Conservation (phyloP, 2,888 invertebrate species). For the Cyclophora punctaria region DNA sequence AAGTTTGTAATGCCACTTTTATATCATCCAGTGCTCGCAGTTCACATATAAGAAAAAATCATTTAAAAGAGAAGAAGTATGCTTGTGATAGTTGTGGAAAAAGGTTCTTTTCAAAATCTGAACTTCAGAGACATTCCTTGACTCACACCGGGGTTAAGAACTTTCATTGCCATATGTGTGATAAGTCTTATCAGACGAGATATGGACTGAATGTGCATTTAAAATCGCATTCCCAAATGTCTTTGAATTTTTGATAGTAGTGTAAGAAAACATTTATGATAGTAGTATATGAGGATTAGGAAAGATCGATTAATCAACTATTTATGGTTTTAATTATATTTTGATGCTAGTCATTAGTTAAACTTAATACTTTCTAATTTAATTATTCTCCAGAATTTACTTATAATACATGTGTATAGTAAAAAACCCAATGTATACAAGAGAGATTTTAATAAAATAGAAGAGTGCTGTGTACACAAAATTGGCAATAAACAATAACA, state of each 20-base stretch:
- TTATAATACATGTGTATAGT: too few species aligned
- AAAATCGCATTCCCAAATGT: slow-evolving; percentile 52
- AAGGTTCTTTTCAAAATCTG: slow-evolving; percentile 63
- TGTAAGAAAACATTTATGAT: too few species aligned
- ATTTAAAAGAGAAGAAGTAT: slow-evolving; percentile 67
- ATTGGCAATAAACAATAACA: slow-evolving; percentile 9
- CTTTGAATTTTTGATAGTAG: slow-evolving; percentile 28
- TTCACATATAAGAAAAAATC: slow-evolving; percentile 63
- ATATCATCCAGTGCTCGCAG: slow-evolving; percentile 63
- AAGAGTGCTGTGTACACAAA: slow-evolving; percentile 19
- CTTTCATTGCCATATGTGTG: slow-evolving; percentile 64
- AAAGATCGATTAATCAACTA: too few species aligned
- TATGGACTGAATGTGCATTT: slow-evolving; percentile 68
- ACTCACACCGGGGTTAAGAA: slow-evolving; percentile 69
- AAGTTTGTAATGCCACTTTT: slow-evolving; percentile 64
- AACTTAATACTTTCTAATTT: too few species aligned
- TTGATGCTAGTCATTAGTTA: too few species aligned
- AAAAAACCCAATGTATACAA: neutral
- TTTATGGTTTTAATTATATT: too few species aligned
- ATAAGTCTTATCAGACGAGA: slow-evolving; percentile 66
- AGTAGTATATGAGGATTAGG: too few species aligned
- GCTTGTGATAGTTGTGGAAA: slow-evolving; percentile 62
- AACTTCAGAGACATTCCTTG: slow-evolving; percentile 57
- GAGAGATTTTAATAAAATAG: slow-evolving; percentile 4
- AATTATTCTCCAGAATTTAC: too few species aligned